These are phyloP conservation scores for Saturnia pavonia DNA, from an alignment of 2,888 invertebrate species.

Conservation along the genomic window DNA sequence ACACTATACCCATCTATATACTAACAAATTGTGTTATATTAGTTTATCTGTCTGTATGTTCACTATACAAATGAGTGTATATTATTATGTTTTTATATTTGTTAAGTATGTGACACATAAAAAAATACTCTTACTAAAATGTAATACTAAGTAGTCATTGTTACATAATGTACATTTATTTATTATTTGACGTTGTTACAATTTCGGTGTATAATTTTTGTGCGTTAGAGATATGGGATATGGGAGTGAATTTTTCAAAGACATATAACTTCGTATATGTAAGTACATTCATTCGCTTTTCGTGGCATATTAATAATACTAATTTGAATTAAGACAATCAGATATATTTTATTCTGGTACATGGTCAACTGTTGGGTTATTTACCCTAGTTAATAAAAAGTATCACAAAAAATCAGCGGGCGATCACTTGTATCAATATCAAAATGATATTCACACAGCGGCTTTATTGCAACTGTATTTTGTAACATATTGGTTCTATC, in stretches of 20 bases:
- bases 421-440: neutral
- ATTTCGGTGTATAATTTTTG: too few species aligned
- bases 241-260: too few species aligned
- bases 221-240: too few species aligned
- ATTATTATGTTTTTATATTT: neutral
- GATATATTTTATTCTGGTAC: neutral
- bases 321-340: too few species aligned
- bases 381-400: neutral
- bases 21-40: neutral
- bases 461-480: neutral
- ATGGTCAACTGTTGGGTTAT: neutral
- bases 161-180: too few species aligned
- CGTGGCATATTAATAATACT: too few species aligned
- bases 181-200: too few species aligned
- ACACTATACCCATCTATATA: constrained; percentile 5
- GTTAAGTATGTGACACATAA: too few species aligned
- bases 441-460: neutral
- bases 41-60: neutral
- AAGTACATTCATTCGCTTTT: too few species aligned
- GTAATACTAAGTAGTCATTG: too few species aligned
- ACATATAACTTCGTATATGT: too few species aligned
- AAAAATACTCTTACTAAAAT: too few species aligned
- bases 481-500: neutral
- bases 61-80: neutral
- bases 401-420: neutral